Conservation (phyloP, 2,113 vertebrate genomes). For the Phaetusa simplex region DNA sequence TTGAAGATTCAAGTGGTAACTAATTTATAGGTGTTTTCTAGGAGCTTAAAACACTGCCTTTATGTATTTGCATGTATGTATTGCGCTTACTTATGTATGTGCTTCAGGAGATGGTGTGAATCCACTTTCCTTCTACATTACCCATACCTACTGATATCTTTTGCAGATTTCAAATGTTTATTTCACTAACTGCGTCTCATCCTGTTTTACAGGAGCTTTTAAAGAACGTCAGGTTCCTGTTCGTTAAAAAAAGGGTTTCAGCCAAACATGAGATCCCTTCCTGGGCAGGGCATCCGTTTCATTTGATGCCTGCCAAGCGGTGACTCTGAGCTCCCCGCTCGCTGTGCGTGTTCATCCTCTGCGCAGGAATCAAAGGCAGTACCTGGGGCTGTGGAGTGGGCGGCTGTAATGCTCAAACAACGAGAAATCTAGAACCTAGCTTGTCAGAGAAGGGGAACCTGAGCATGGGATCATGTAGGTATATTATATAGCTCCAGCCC, state of each 20-base stretch:
- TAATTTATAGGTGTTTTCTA: background rate
- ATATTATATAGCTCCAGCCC: background rate
- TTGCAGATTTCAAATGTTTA: background rate
- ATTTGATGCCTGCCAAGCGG: background rate
- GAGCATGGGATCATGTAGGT: background rate
- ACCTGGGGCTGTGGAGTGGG: background rate
- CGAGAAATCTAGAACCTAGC: background rate
- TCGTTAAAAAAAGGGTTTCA: background rate
- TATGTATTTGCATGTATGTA: background rate
- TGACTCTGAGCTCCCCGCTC: background rate
- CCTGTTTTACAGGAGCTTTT: background rate
- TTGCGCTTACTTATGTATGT: background rate
- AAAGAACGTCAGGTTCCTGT: background rate
- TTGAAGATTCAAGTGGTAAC: background rate
- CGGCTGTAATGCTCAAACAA: background rate
- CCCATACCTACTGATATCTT: background rate
- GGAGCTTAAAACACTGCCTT: background rate
- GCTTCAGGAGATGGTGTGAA: background rate
- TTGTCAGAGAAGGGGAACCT: background rate
- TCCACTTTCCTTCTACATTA: background rate
- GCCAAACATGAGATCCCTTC: background rate
- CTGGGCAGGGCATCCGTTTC: slow-evolving; percentile 28
- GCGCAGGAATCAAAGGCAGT: background rate
- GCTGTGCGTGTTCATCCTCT: background rate
- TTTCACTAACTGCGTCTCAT: background rate